phyloP scores from a whole-genome alignment of 2,797 vertebrate genomes.

The Macroramphosus scolopax region DNA sequence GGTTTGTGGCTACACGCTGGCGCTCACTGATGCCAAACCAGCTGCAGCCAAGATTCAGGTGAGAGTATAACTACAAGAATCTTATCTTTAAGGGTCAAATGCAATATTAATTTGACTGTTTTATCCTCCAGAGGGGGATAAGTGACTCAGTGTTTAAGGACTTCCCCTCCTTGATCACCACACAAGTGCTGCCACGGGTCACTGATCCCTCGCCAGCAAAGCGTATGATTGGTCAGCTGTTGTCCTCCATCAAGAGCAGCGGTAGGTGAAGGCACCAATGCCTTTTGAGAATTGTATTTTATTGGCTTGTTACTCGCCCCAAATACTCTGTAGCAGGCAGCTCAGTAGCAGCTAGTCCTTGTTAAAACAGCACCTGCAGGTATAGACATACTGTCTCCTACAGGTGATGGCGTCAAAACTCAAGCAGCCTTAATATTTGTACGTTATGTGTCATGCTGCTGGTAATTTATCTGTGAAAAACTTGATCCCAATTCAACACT shows the following conservation, averaged over 20 bases:
- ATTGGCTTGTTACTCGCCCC: too few relatives aligned
- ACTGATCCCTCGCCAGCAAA: slow-evolving; percentile 88
- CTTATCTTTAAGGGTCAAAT: not conserved
- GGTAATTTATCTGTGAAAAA: too few relatives aligned
- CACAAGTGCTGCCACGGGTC: slow-evolving; percentile 91
- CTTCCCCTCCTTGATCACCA: slow-evolving; percentile 89
- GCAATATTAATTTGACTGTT: not conserved
- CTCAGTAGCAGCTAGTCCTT: too few relatives aligned
- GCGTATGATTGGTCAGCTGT: slow-evolving; percentile 88
- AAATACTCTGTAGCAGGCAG: too few relatives aligned
- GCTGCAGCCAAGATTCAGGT: slow-evolving; percentile 88
- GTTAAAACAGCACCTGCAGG: too few relatives aligned
- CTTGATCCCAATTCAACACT: too few relatives aligned
- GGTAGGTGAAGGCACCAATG: slow-evolving; percentile 75
- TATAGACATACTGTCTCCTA: too few relatives aligned
- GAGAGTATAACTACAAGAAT: slow-evolving; percentile 31
- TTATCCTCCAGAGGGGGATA: slow-evolving; percentile 69
- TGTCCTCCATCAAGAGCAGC: slow-evolving; percentile 87
- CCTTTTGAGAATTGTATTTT: too few relatives aligned
- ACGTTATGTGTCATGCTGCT: too few relatives aligned
- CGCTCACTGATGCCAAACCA: slow-evolving; percentile 84
- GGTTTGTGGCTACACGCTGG: slow-evolving; percentile 90
- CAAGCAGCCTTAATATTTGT: too few relatives aligned
- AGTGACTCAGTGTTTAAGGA: slow-evolving; percentile 84
- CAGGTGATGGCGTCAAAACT: too few relatives aligned